Evolutionary conservation across 2,113 vertebrate genomes (phyloP), one percentile per base, ranked within the genome.

Genomic region (Crotalus viridis): DNA sequence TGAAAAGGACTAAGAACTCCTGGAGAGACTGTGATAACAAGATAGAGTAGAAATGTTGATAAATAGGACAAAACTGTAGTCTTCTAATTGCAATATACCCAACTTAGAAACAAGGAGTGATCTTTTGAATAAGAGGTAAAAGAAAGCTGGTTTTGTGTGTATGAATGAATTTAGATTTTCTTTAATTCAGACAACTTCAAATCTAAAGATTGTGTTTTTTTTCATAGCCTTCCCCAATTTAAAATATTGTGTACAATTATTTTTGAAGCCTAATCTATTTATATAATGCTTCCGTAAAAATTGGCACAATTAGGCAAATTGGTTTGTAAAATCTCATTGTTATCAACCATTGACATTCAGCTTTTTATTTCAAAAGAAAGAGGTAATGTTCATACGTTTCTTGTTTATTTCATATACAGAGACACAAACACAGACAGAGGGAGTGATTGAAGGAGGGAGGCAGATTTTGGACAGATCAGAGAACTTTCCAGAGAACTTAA

Each of bases 21-120:
- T 15, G 33, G 4, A 26, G 86, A 8, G 39, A 89, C 33, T 55
- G 56, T 61, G 86, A 94, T 93, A 95, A 3, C 22, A 95, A 93
- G 64, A 89, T 56, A 89, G 74, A 93, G 54, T 81, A 56, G 43
- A 91, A 93, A 94, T 43, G 81, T 90, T 56, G 57, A 74, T 33
- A 94, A 94, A 51, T 85, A 10, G 0, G 2, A 7, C 48, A 59
- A 52, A 87, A 46, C 10, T 39, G 12, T n/a, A 56, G 33, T 10
- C 21, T 15, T 64, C 33, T 89, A 94, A 93, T 19, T 95, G 1
- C 24, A 59, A 92, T 93, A 46, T 85, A 94, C 92, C 15, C 92
- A 39, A 24, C 3, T 1, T 85, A 1, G 13, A 91, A 26, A 88
- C 59, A 92, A 74, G 2, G 54, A 93, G 92, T 3, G n/a, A 93